Percentiles rank a stretch among this genome's conserved stretches.
Conservation (phyloP, 1,140 invertebrate genomes). For the Acarapis woodi region DNA sequence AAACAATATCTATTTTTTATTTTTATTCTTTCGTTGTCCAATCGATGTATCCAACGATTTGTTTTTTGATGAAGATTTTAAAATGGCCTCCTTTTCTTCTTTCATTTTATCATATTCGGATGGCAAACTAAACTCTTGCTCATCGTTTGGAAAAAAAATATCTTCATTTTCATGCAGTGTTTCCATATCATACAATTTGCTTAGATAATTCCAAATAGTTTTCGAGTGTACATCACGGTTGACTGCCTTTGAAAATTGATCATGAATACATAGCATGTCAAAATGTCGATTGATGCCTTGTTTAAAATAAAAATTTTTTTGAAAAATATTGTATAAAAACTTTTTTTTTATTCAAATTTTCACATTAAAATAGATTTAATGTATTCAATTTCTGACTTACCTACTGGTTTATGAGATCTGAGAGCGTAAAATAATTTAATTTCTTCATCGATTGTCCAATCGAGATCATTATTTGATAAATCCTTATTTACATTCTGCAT, state of each 20-base stretch:
- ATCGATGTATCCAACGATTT: not conserved
- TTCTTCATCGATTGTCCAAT: not conserved
- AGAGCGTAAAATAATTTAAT: slow-evolving; percentile 1
- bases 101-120: not conserved
- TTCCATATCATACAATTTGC: slow-evolving; percentile 1
- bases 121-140: not conserved
- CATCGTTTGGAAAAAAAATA: not conserved
- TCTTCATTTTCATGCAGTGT: not conserved
- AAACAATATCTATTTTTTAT: slow-evolving; percentile 1
- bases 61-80: not conserved
- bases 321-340: not conserved
- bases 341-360: too few relatives aligned
- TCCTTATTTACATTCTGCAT: too few relatives aligned
- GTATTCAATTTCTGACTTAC: too few relatives aligned
- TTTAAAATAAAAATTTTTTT: not conserved
- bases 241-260: not conserved
- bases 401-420: not conserved
- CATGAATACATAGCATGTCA: not conserved
- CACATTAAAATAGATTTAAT: too few relatives aligned
- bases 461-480: slow-evolving; percentile 2
- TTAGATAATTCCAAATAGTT: not conserved
- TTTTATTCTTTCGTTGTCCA: not conserved
- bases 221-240: not conserved
- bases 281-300: not conserved
- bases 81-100: too few relatives aligned